phyloP scores from a whole-genome alignment of 2,113 vertebrate genomes.

The Mixornis gularis region DNA sequence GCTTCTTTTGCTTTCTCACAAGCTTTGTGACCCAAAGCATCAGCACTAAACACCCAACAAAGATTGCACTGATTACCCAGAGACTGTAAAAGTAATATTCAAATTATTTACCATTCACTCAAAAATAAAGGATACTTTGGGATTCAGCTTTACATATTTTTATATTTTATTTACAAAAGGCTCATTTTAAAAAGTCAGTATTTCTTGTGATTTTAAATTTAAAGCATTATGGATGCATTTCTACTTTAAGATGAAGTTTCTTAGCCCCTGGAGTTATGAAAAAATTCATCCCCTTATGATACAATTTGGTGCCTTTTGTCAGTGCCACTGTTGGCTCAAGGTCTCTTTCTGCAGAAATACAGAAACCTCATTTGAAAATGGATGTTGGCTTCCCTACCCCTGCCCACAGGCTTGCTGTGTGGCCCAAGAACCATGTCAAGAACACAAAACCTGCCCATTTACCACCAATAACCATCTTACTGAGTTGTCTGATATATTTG shows the following conservation, averaged over 20 bases:
- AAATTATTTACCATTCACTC: neutral
- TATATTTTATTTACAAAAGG: neutral
- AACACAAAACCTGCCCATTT: neutral
- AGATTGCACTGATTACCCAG: neutral
- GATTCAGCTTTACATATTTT: neutral
- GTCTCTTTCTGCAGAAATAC: neutral
- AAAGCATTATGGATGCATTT: neutral
- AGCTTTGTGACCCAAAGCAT: neutral
- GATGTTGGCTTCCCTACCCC: neutral
- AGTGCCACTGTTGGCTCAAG: neutral
- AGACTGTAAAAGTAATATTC: neutral
- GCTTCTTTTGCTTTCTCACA: neutral
- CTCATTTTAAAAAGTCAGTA: neutral
- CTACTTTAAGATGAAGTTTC: neutral
- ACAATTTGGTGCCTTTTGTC: neutral
- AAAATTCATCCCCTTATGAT: neutral
- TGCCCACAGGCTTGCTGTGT: neutral
- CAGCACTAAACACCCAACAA: too few relatives aligned
- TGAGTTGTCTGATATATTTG: neutral
- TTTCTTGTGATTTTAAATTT: neutral
- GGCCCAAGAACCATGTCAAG: neutral
- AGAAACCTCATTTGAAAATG: neutral
- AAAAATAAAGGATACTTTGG: neutral
- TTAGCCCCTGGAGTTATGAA: neutral
- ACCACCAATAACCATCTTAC: neutral